These are phyloP conservation scores for Neogale vison DNA, from an alignment of 2,113 vertebrate genomes.

Conservation along the genomic window DNA sequence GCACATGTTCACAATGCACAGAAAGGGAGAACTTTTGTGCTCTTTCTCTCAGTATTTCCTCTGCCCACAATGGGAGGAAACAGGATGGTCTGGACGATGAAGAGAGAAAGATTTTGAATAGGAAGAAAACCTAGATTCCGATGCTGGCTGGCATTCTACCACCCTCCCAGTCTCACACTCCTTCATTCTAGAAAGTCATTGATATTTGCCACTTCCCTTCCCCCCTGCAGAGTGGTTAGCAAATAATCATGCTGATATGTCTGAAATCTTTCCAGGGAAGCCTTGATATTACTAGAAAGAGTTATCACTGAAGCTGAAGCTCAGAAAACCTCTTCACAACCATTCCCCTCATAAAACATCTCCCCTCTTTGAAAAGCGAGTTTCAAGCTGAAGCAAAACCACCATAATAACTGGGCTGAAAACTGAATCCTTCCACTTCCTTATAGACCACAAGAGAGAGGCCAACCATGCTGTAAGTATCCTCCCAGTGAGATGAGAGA, in stretches of 20 bases:
- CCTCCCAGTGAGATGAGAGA: background rate
- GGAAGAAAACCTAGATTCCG: slow-evolving; percentile 23
- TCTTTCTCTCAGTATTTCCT: slow-evolving; percentile 17
- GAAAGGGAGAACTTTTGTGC: background rate
- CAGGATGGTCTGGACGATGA: background rate
- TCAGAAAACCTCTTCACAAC: slow-evolving; percentile 55
- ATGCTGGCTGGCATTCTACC: background rate
- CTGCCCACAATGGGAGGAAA: slow-evolving; percentile 1
- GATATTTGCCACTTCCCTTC: background rate
- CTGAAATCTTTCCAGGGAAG: slow-evolving; percentile 57
- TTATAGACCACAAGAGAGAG: background rate
- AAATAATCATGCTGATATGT: slow-evolving; percentile 39
- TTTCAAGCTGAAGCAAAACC: slow-evolving; percentile 54
- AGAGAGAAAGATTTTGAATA: background rate
- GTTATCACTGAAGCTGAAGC: background rate
- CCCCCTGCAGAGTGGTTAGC: background rate
- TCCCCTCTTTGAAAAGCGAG: slow-evolving; percentile 20
- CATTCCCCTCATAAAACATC: slow-evolving; percentile 24
- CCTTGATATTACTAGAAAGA: slow-evolving; percentile 36
- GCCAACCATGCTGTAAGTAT: slow-evolving; percentile 19
- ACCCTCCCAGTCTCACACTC: background rate
- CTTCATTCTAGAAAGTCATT: slow-evolving; percentile 31
- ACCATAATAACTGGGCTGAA: slow-evolving; percentile 16
- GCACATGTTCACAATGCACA: background rate
- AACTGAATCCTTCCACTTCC: slow-evolving; percentile 43